phyloP scores from a whole-genome alignment of 2,113 vertebrate genomes.

The Microcebus tavaratra region DNA sequence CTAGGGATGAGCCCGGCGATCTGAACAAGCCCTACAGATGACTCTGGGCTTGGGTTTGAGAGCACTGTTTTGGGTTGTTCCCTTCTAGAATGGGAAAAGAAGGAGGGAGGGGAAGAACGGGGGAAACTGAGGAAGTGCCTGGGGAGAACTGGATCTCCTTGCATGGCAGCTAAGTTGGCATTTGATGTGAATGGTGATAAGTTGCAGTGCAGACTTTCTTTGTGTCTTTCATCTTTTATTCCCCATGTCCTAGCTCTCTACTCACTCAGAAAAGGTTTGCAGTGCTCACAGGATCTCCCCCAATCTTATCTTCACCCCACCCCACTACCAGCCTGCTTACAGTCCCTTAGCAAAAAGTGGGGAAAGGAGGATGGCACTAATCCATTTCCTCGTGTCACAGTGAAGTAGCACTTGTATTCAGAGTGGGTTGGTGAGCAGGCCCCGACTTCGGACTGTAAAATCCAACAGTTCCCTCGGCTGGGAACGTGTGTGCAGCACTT shows the following conservation, averaged over 20 bases:
- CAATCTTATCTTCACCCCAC: not conserved
- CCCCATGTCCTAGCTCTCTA: not conserved
- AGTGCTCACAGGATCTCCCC: not conserved
- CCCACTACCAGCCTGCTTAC: not conserved
- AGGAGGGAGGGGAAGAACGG: not conserved
- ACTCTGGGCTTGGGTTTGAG: not conserved
- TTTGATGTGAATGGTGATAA: not conserved
- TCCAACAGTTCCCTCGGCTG: not conserved
- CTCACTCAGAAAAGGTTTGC: not conserved
- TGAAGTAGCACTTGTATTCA: not conserved
- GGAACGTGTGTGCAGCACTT: not conserved
- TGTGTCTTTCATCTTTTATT: not conserved
- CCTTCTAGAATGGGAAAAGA: not conserved
- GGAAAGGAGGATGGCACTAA: not conserved
- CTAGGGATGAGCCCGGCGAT: not conserved
- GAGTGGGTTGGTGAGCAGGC: not conserved
- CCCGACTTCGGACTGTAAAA: not conserved
- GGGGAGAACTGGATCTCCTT: not conserved
- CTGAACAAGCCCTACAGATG: not conserved
- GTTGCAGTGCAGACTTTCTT: not conserved
- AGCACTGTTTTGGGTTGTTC: not conserved
- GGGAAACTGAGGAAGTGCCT: not conserved
- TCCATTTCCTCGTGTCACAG: not conserved
- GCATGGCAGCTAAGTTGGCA: not conserved
- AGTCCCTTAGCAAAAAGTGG: not conserved